A percentile compares a stretch with the other conserved stretches of the same genome.
Conservation (phyloP, 2,888 invertebrate species). For the Metalampra italica region DNA sequence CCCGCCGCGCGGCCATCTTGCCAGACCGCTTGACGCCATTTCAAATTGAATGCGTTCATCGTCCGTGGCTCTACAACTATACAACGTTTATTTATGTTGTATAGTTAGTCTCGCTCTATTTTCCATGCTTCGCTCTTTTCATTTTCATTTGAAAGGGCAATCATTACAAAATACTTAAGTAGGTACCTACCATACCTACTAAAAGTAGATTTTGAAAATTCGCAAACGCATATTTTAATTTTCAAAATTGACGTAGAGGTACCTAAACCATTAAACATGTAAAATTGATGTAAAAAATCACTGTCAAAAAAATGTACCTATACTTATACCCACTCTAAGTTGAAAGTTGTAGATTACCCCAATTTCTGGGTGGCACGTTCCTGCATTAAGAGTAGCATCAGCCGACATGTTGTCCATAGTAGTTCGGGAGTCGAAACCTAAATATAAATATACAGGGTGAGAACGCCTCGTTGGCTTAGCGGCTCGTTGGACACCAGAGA, state of each 20-base stretch:
- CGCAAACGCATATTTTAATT: too few species aligned
- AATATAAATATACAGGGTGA: too few species aligned
- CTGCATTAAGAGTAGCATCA: conserved; percentile 29
- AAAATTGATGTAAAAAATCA: too few species aligned
- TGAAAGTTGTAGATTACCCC: conserved; percentile 25
- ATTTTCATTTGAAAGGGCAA: too few species aligned
- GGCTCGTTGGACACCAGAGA: too few species aligned
- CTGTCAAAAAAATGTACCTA: too few species aligned
- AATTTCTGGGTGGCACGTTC: conserved; percentile 34
- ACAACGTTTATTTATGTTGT: conserved; percentile 36
- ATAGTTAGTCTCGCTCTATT: conserved; percentile 19
- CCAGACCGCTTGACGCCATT: conserved; percentile 77
- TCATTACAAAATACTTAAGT: too few species aligned
- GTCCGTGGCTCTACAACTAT: conserved; percentile 18
- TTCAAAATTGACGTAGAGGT: too few species aligned
- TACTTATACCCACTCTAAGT: conserved; percentile 10
- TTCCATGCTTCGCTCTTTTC: conserved; percentile 9
- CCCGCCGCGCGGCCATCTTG: conserved; percentile 58
- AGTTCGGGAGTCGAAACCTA: conserved; percentile 7
- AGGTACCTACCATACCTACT: too few species aligned
- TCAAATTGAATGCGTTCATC: conserved; percentile 55
- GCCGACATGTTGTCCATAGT: conserved; percentile 11
- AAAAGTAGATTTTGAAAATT: too few species aligned
- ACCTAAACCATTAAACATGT: too few species aligned
- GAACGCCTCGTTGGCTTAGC: too few species aligned